Evolutionary conservation across 1,140 invertebrate species (phyloP).

Genomic region (Tigriopus japonicus): DNA sequence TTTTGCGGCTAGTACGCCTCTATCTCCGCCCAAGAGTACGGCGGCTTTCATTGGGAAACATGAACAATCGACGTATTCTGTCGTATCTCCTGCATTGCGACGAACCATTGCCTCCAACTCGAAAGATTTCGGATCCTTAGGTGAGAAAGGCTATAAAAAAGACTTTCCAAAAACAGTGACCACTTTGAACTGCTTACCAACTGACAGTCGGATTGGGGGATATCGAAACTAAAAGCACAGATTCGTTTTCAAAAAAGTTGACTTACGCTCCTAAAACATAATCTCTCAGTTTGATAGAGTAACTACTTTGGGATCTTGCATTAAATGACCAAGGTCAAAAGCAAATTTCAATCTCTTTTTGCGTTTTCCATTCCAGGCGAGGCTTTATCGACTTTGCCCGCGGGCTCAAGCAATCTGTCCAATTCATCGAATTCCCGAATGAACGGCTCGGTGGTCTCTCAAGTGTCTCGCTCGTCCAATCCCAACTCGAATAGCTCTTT

Average conservation of each 20-base stretch:
- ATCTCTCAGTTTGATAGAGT: too few species aligned
- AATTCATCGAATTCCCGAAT: neutral
- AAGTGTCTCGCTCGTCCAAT: neutral
- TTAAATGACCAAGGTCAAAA: neutral
- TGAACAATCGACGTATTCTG: neutral
- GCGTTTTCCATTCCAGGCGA: neutral
- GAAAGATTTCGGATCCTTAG: neutral
- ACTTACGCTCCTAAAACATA: too few species aligned
- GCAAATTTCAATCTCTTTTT: neutral
- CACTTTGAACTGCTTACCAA: too few species aligned
- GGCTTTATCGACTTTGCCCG: slow-evolving; percentile 7
- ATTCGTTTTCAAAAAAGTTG: too few species aligned
- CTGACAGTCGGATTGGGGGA: too few species aligned
- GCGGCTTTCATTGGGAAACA: slow-evolving; percentile 8
- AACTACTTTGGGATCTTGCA: neutral
- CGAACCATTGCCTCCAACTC: neutral
- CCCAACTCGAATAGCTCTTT: neutral
- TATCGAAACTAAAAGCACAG: too few species aligned
- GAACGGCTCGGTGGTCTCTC: neutral
- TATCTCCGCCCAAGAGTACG: neutral
- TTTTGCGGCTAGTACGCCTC: neutral
- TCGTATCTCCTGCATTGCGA: neutral
- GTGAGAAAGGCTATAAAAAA: neutral
- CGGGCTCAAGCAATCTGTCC: neutral
- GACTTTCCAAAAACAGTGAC: too few species aligned